phyloP scores from a whole-genome alignment of 2,797 vertebrate species.

The Macropodus opercularis region DNA sequence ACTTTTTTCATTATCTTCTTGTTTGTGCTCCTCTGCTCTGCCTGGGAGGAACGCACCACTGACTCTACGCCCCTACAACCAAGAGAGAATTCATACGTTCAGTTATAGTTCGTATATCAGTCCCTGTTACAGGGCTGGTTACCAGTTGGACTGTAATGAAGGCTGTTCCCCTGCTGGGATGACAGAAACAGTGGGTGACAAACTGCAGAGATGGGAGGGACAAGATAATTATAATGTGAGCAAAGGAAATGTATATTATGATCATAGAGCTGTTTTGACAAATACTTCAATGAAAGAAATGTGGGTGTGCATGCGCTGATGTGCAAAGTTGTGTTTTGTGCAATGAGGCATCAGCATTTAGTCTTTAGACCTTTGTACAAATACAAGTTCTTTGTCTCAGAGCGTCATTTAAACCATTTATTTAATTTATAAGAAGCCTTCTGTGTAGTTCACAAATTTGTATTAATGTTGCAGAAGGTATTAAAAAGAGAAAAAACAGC shows the following conservation, averaged over 20 bases:
- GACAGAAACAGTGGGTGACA: slow-evolving; percentile 72
- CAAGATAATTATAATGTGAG: slow-evolving; percentile 55
- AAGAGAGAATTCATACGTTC: slow-evolving; percentile 55
- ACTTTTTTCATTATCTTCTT: slow-evolving; percentile 79
- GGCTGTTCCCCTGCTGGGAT: slow-evolving; percentile 66
- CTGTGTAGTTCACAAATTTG: too few species aligned
- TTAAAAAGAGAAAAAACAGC: too few species aligned
- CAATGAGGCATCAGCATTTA: slow-evolving; percentile 6
- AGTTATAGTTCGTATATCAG: slow-evolving; percentile 56
- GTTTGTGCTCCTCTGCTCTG: slow-evolving; percentile 67
- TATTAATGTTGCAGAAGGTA: too few species aligned
- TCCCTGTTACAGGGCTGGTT: slow-evolving; percentile 48
- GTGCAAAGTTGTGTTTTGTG: slow-evolving; percentile 12
- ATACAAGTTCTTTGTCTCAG: too few species aligned
- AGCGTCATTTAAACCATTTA: too few species aligned
- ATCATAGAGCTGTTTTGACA: slow-evolving; percentile 57
- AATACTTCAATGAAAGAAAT: slow-evolving; percentile 18
- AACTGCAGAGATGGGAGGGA: slow-evolving; percentile 57
- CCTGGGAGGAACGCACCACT: slow-evolving; percentile 58
- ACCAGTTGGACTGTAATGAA: slow-evolving; percentile 72
- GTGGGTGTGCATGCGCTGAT: slow-evolving; percentile 17
- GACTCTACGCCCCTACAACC: slow-evolving; percentile 59
- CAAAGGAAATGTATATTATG: slow-evolving; percentile 52
- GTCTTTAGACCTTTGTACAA: slow-evolving; percentile 9
- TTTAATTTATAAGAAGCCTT: too few species aligned